Base-by-base conservation (phyloP, 2,888 invertebrate genomes). In the Abrostola tripartita region DNA sequence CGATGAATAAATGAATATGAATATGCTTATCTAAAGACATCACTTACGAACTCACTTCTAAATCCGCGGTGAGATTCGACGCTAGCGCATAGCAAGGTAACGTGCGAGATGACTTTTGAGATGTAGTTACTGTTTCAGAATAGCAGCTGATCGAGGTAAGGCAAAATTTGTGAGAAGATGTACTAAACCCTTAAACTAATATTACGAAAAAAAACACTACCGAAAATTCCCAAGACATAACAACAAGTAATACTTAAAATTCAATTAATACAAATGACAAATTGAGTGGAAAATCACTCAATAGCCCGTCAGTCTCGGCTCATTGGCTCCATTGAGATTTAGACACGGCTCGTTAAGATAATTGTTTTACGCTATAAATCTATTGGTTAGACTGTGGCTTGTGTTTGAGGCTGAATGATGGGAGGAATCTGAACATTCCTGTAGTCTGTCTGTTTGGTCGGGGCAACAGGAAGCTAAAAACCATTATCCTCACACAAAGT, bases 241-340 rank as follows among this genome's bases (percentile, higher is more conserved):
- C 14, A 42, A 52, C 14, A 42, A 52, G 40, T 47, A 71, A 52
- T 52, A 66, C 38, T 73, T 71, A 66, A 60, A 76, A 62, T 76
- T 66, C 76, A 66, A 71, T 73, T 75, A 68, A 55, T 44, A 61
- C 6, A 52, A 47, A 65, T 37, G 61, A 61, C 36, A 51, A 56
- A 64, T 47, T 55, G 44, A 70, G 78, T 71, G 54, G 52, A 61
- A 79, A 82, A 83, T 83, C 71, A 65, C 57, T 76, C 60, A 74
- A 75, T 65, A 79, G 71, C 68, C 51, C 54, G 71, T 83, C 71
- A 75, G 84, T 65, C 65, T 55, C 76, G 76, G 62, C 73, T 77
- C 76, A 81, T 79, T 78, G 65, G 49, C 37, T 12, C 70, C 54
- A 82, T 82, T 81, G 77, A 69, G 53, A 64, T 52, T 66, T 65